Percentiles rank a stretch among this genome's conserved stretches.
phyloP scores from a whole-genome alignment of 2,797 vertebrate genomes.

The Acanthornis magna region DNA sequence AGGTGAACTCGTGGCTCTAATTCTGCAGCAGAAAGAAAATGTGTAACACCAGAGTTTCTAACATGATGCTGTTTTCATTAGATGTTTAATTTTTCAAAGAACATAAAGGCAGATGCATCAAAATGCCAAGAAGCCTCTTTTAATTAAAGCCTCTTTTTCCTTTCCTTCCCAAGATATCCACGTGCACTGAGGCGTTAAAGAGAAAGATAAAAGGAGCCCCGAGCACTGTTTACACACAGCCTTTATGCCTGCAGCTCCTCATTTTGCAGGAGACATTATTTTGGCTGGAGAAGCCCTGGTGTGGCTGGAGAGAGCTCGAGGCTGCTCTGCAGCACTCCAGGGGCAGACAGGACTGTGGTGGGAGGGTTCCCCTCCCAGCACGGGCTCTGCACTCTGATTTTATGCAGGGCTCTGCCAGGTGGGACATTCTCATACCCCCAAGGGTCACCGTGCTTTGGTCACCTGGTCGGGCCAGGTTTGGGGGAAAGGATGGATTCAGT shows the following conservation, averaged over 20 bases:
- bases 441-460: neutral
- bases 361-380: neutral
- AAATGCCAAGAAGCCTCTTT: constrained; percentile 43
- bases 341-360: neutral
- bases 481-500: neutral
- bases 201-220: neutral
- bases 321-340: neutral
- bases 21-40: neutral
- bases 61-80: constrained; percentile 55
- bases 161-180: constrained; percentile 55
- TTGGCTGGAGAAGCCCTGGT: neutral
- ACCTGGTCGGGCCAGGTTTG: neutral
- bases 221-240: neutral
- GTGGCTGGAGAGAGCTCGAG: neutral
- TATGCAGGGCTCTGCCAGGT: neutral
- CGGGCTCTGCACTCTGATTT: neutral
- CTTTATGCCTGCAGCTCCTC: neutral
- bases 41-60: neutral
- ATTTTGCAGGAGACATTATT: constrained; percentile 19
- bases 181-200: neutral
- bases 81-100: constrained; percentile 44
- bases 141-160: constrained; percentile 54
- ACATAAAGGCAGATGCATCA: constrained; percentile 54
- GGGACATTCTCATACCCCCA: neutral
- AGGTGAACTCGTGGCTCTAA: neutral